Evolutionary conservation across 2,113 vertebrate genomes (phyloP).

Genomic region (Malurus elegans): DNA sequence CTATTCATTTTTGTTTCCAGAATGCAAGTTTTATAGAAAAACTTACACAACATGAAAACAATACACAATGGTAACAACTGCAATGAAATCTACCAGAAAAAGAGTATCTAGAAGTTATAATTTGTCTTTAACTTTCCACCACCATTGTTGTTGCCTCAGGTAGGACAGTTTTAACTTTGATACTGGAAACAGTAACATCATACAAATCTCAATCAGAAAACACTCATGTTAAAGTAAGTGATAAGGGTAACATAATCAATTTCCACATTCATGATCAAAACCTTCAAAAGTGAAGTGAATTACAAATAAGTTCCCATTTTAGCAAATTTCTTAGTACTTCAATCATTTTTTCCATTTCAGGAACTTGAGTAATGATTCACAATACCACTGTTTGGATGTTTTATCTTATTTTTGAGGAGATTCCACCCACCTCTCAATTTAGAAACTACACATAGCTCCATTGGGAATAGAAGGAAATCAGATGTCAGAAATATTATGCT

Average conservation of each 20-base stretch:
- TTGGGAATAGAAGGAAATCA: not conserved
- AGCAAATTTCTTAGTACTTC: not conserved
- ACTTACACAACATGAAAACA: not conserved
- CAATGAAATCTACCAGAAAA: not conserved
- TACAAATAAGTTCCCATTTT: not conserved
- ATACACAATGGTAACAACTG: not conserved
- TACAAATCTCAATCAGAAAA: not conserved
- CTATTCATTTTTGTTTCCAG: not conserved
- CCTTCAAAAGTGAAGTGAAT: not conserved
- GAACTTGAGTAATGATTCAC: not conserved
- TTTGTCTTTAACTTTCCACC: not conserved
- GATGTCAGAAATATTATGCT: not conserved
- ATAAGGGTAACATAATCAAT: not conserved
- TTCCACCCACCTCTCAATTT: not conserved
- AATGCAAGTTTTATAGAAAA: not conserved
- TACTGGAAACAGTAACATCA: not conserved
- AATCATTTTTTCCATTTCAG: not conserved
- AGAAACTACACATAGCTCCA: not conserved
- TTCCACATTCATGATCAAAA: not conserved
- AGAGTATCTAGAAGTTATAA: not conserved
- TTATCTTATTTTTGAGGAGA: not conserved
- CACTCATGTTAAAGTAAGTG: not conserved
- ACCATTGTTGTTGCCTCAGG: not conserved
- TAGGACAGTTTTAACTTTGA: not conserved
- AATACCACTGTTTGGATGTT: not conserved